Evolutionary conservation across 2,797 vertebrate species (phyloP).

Genomic region (Myoxocephalus aenaeus): DNA sequence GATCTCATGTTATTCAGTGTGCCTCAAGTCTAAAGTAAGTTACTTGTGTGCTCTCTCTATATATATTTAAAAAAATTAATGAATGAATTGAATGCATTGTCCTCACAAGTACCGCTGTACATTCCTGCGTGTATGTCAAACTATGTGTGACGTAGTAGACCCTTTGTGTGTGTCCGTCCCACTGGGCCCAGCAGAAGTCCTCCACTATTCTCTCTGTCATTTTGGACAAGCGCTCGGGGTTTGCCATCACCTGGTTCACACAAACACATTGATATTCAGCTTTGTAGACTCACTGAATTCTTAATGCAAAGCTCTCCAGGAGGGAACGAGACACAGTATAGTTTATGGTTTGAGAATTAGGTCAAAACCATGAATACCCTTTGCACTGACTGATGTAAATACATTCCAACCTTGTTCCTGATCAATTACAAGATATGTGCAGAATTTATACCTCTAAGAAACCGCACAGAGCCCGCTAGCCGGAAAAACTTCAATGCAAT

Average conservation of each 20-base stretch:
- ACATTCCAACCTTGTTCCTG: constrained; percentile 30
- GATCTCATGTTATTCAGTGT: neutral
- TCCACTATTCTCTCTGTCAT: constrained; percentile 86
- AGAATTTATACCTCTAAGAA: constrained; percentile 10
- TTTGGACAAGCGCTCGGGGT: constrained; percentile 86
- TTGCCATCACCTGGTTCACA: constrained; percentile 87
- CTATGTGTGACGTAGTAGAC: constrained; percentile 89
- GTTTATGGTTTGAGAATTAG: constrained; percentile 25
- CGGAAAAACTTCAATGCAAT: neutral
- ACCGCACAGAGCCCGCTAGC: neutral
- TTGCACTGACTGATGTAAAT: constrained; percentile 35
- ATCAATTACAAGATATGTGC: constrained; percentile 31
- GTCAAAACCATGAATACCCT: constrained; percentile 22
- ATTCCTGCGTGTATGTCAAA: constrained; percentile 72
- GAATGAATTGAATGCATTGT: neutral
- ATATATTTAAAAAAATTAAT: too few species aligned
- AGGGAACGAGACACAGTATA: constrained; percentile 1
- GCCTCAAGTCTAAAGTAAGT: neutral
- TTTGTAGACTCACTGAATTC: constrained; percentile 37
- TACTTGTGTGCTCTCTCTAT: neutral
- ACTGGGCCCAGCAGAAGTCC: constrained; percentile 93
- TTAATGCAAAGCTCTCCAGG: constrained; percentile 37
- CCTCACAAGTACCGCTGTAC: neutral
- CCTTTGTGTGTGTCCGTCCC: constrained; percentile 92
- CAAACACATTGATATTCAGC: constrained; percentile 50